phyloP scores from a whole-genome alignment of 1,140 invertebrate genomes.

The Drosophila littoralis region DNA sequence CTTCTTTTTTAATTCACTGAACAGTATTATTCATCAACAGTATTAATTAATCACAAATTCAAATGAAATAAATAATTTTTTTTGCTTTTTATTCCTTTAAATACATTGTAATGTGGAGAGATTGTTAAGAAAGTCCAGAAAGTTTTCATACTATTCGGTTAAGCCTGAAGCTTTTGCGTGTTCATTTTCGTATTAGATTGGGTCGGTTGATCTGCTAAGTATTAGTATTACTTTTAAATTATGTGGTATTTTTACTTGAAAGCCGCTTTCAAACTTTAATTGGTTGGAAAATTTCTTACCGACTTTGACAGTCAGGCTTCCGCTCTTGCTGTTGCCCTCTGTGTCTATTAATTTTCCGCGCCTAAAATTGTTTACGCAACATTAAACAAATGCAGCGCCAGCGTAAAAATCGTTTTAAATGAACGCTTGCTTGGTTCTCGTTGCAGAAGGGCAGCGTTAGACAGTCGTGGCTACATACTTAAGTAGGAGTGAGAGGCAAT shows the following conservation, averaged over 20 bases:
- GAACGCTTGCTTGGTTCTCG: slow-evolving; percentile 31
- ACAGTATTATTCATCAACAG: too few relatives aligned
- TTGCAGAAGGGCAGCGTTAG: not conserved
- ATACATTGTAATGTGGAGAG: too few relatives aligned
- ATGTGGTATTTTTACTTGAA: too few relatives aligned
- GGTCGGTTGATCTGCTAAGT: too few relatives aligned
- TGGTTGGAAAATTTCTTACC: slow-evolving; percentile 68
- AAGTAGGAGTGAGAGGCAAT: slow-evolving; percentile 38
- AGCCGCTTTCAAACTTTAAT: slow-evolving; percentile 57
- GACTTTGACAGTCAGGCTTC: slow-evolving; percentile 36
- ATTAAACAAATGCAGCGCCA: slow-evolving; percentile 75
- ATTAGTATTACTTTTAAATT: not conserved
- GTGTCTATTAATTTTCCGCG: slow-evolving; percentile 69
- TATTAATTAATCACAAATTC: too few relatives aligned
- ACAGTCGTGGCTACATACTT: slow-evolving; percentile 31
- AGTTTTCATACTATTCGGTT: too few relatives aligned
- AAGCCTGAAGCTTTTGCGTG: too few relatives aligned
- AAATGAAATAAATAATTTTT: too few relatives aligned
- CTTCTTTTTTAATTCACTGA: too few relatives aligned
- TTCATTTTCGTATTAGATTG: too few relatives aligned
- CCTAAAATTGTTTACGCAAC: slow-evolving; percentile 74
- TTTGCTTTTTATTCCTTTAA: too few relatives aligned
- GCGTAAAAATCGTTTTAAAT: slow-evolving; percentile 61
- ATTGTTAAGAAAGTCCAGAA: too few relatives aligned
- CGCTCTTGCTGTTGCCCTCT: not conserved